Percentiles rank a stretch among this genome's conserved stretches.
phyloP scores from a whole-genome alignment of 2,113 vertebrate genomes.

The Orientallactaga bullata region DNA sequence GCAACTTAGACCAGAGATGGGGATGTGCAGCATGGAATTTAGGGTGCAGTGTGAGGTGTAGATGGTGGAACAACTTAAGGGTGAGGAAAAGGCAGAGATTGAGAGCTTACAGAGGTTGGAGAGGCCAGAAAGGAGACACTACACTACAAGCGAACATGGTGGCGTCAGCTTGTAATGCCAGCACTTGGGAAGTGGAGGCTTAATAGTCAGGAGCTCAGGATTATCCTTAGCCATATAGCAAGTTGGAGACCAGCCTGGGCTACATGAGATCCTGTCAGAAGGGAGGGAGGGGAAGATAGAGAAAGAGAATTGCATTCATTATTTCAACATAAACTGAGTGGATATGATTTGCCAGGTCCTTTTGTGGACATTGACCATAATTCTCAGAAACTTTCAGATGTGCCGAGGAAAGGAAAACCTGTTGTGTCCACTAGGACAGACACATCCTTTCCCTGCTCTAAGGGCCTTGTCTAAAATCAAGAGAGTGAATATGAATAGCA shows the following conservation, averaged over 20 bases:
- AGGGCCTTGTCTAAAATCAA: slow-evolving; percentile 33
- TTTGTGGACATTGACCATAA: background rate
- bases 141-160: background rate
- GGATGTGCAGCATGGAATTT: background rate
- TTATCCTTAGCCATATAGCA: background rate
- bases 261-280: background rate
- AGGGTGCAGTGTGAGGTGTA: background rate
- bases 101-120: background rate
- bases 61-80: background rate
- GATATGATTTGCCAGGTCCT: background rate
- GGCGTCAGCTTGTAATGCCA: background rate
- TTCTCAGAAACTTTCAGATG: slow-evolving; percentile 35
- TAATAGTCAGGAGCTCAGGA: background rate
- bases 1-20: slow-evolving; percentile 17
- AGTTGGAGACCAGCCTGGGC: background rate
- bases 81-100: background rate
- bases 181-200: background rate
- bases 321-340: slow-evolving; percentile 17
- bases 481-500: slow-evolving; percentile 10
- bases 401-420: background rate
- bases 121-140: background rate
- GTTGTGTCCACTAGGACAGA: background rate
- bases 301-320: background rate
- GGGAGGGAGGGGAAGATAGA: too few relatives aligned
- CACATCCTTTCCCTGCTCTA: background rate